Base-by-base conservation (phyloP, 2,888 invertebrate genomes). In the Bombylius major region DNA sequence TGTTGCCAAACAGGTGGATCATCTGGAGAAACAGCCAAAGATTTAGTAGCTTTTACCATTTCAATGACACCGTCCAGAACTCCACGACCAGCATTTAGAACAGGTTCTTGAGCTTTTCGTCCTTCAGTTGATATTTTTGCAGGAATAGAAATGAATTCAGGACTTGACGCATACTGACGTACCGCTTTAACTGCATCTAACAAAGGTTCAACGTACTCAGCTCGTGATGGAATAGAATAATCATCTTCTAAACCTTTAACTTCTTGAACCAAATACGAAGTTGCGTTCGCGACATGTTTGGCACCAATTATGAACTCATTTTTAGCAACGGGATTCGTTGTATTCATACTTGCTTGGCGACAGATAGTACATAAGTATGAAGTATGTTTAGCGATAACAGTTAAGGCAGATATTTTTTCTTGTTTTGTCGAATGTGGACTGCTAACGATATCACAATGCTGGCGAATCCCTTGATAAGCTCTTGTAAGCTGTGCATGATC, bases 231-330 rank as follows among this genome's bases (percentile, higher is more conserved):
- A 63, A 88, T 86, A 13, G 84, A 86, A 65, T 91, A 93, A 66
- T 92, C 87, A 39, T 83, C 81, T 72, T 97, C 96, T 42, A 88
- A 72, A 1, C 83, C 86, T 77, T 97, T 98, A 66, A 98, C 96
- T 71, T 94, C 90, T 72, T 90, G 92, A 31, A 99, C 97, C 31
- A 99, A 80, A 61, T 85, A 84, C 0, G 96, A 91, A 1, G 99
- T 99, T 23, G 91, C 91, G 73, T 92, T 92, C 52, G 98, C 98
- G 4, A 99, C 94, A 67, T 97, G 95, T 72, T 96, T 95, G 55
- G 98, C 98, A 61, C 93, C 89, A 70, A 97, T 94, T 55, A 99
- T 96, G 73, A 99, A 97, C 73, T 96, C 96, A 42, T 95, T 77
- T 76, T 97, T 97, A 56, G 94, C 94, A 5, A 89, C 88, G 0